Base-by-base conservation (phyloP, 2,888 invertebrate species). In the Celastrina argiolus region DNA sequence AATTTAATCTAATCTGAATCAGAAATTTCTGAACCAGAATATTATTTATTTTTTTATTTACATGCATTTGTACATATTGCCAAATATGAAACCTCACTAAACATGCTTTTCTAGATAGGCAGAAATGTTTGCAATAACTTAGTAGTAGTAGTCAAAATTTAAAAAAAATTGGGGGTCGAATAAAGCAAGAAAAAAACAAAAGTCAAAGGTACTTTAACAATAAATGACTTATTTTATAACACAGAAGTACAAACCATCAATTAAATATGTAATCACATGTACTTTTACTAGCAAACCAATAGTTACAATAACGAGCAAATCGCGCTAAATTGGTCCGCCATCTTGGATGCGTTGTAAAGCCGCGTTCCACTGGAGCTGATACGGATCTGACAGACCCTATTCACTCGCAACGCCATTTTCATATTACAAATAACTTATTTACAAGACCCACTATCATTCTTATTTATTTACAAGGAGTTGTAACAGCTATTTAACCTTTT, bases 1-100 rank as follows among this genome's bases (percentile, higher is more conserved):
- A 78, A 81, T 83, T 51, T 10, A 22, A 0, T 31, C 31, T 3
- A 7, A 45, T 45, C 2, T 45, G 16, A 45, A 18, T 45, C 45
- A 10, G 10, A 45, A 7, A n/a, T n/a, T n/a, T n/a, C n/a, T n/a
- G n/a, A n/a, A n/a, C n/a, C n/a, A n/a, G n/a, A n/a, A n/a, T n/a
- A n/a, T 31, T 31, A 31, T 31, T 31, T 31, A 31, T 31, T 31
- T 4, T 2, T 31, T 5, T 1, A 31, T 7, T 31, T 4, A 31
- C 7, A 7, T 31, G 31, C 31, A 31, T 31, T 5, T 31, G 4
- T 31, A 31, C 5, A 1, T 31, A 31, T n/a, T 31, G 31, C 31
- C 5, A 6, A 2, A 3, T 6, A 31, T 4, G 31, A 5, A 31
- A 28, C 28, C 28, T 28, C 5, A 31, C 31, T 31, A 31, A 31